A percentile compares a stretch with the other conserved stretches of the same genome.
These are phyloP conservation scores for Diadophis punctatus DNA, from an alignment of 2,113 vertebrate genomes.

Conservation along the genomic window DNA sequence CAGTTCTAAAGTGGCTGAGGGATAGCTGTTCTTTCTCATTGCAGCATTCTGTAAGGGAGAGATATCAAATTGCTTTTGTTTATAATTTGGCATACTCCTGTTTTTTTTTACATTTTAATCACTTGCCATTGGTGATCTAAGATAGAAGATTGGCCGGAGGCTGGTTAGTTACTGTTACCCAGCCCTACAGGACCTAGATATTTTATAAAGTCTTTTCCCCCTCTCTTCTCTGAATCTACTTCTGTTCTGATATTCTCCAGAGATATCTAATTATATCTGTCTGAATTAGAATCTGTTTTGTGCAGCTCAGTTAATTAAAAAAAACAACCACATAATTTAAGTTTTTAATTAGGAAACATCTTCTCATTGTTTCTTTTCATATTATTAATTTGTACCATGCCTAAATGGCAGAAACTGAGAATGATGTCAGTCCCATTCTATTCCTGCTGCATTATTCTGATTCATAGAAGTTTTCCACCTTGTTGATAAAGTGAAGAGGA, in stretches of 20 bases:
- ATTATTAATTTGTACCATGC: neutral
- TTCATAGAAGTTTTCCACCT: neutral
- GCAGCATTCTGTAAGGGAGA: neutral
- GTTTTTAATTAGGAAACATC: neutral
- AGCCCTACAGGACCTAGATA: neutral
- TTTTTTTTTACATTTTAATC: neutral
- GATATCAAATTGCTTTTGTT: neutral
- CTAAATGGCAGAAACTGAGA: neutral
- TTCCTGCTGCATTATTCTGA: neutral
- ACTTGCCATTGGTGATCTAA: neutral
- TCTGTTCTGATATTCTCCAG: neutral
- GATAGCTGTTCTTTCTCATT: neutral
- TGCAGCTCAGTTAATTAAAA: neutral
- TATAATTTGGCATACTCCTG: neutral
- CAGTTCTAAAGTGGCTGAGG: neutral
- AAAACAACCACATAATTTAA: neutral
- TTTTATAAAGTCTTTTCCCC: neutral
- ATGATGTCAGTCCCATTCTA: neutral
- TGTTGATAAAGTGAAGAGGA: neutral
- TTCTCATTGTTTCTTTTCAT: neutral
- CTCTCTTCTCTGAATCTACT: neutral
- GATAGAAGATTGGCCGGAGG: neutral
- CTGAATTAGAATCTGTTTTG: neutral
- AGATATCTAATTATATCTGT: neutral
- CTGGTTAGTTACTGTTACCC: neutral